These are phyloP conservation scores for Oscheius myriophilus DNA, from an alignment of 2,888 invertebrate species.

Conservation along the genomic window DNA sequence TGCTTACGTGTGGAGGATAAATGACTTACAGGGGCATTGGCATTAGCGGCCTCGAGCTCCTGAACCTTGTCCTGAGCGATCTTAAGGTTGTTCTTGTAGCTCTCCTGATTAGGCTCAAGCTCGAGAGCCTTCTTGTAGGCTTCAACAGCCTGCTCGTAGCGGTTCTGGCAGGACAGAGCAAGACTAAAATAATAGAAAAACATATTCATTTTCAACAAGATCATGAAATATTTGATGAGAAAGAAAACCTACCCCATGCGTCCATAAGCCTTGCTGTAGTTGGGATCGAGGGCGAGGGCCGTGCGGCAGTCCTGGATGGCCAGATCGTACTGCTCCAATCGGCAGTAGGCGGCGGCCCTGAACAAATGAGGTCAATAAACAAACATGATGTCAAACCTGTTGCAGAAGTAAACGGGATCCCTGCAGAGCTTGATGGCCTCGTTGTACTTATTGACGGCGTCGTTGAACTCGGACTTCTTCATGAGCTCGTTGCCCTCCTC, in stretches of 20 bases:
- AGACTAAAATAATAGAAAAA: slow-evolving; percentile 73
- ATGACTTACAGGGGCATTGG: background rate
- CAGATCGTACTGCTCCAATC: slow-evolving; percentile 83
- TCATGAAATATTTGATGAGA: background rate
- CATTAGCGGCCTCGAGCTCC: slow-evolving; percentile 60
- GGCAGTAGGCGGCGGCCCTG: slow-evolving; percentile 92
- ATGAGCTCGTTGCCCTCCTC: slow-evolving; percentile 79
- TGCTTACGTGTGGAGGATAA: background rate
- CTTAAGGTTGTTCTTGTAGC: slow-evolving; percentile 82
- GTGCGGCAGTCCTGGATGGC: slow-evolving; percentile 90
- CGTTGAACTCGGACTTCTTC: slow-evolving; percentile 82
- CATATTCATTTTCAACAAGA: background rate
- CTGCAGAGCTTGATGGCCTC: slow-evolving; percentile 86
- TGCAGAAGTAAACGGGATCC: slow-evolving; percentile 95
- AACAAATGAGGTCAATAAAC: background rate
- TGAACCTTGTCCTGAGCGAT: slow-evolving; percentile 81
- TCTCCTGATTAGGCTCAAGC: slow-evolving; percentile 90
- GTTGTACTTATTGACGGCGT: slow-evolving; percentile 86
- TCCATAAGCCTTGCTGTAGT: slow-evolving; percentile 82
- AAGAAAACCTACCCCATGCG: slow-evolving; percentile 61
- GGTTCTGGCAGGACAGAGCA: slow-evolving; percentile 85
- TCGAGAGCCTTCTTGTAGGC: slow-evolving; percentile 88
- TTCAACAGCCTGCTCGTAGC: slow-evolving; percentile 84
- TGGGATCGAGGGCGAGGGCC: slow-evolving; percentile 87
- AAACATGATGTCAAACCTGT: slow-evolving; percentile 75